Base-by-base conservation (phyloP, 2,888 invertebrate species). In the Napeogenes sylphis region DNA sequence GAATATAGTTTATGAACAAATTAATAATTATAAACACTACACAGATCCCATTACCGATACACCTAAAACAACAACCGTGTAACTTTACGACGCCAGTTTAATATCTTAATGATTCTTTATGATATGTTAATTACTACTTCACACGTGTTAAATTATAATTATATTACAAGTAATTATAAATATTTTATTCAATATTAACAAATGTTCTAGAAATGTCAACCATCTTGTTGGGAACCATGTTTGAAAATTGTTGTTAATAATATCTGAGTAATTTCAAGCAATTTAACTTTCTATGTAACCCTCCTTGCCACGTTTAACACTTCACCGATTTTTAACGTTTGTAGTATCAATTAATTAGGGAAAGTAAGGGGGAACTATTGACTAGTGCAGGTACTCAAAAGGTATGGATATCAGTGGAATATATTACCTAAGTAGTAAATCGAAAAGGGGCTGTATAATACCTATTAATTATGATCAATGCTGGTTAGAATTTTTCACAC, bases 21-120 rank as follows among this genome's bases (percentile, higher is more conserved):
- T 88, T 87, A 85, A 82, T 85, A 85, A 84, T 82, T 80, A 84
- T 77, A 71, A 71, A 74, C 75, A 76, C 75, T 76, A 80, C 82
- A 78, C 66, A 69, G 69, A 70, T 73, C 70, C 71, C 71, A 71
- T 73, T 73, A 73, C 75, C 71, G 88, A 90, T 90, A 89, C 75
- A 75, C 81, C 80, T 88, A 83, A 85, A 84, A 87, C 83, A 87
- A 85, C 86, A 78, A 77, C 83, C 85, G 86, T 86, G 86, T 84
- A 85, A 86, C 85, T 88, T 85, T 83, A 84, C 74, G 79, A 82
- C 74, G 73, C 68, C 73, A 72, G 72, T 77, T 83, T 84, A 80
- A 81, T 80, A 76, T 76, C 70, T 78, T 84, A 82, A 85, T 85
- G 85, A 80, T 78, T 83, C 78, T 82, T 84, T 84, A 84, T 83